Base-by-base conservation (phyloP, 2,797 vertebrate genomes). In the Monodelphis domestica region DNA sequence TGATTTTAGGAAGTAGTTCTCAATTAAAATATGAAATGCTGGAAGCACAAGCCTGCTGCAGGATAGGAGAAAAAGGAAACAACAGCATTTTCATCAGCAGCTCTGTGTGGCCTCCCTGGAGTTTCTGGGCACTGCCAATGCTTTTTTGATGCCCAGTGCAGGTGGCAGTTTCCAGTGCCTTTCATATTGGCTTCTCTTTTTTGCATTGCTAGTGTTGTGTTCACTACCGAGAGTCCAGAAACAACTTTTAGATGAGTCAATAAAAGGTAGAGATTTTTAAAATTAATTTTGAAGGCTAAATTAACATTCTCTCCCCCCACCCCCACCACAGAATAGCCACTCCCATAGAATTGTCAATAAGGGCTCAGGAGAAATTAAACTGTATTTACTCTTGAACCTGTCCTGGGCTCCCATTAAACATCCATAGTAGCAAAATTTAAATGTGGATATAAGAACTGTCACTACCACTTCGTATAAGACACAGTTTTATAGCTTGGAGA, bases 311-410 rank as follows among this genome's bases (percentile, higher is more conserved):
- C 93, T 94, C 70, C 93, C 93, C 93, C 70, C 93, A 89, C 93
- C 92, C 96, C 87, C 53, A 94, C 90, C 95, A 59, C n/a, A 90
- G 84, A 30, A 95, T 94, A 91, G 21, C 38, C 93, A 87, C 89
- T 54, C 91, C 3, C 0, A 88, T 88, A 94, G 91, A 9, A 38
- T 88, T 24, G 10, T 96, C 94, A 95, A 54, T 92, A 93, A 17
- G 51, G 92, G 87, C 91, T 93, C 38, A 53, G 97, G 78, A 95
- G 88, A 96, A 78, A 95, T 90, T 94, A 94, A 95, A 45, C 87
- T 94, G 26, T 92, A 88, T 94, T 97, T 95, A 63, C 59, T 26
- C 90, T 95, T 96, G 54, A 87, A 95, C 54, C 54, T 87, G 26
- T 93, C 95, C 2, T 90, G 56, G 29, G 9, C 51, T 95, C 57